These are phyloP conservation scores for Fukomys damarensis DNA, from an alignment of 2,113 vertebrate species.

Conservation along the genomic window DNA sequence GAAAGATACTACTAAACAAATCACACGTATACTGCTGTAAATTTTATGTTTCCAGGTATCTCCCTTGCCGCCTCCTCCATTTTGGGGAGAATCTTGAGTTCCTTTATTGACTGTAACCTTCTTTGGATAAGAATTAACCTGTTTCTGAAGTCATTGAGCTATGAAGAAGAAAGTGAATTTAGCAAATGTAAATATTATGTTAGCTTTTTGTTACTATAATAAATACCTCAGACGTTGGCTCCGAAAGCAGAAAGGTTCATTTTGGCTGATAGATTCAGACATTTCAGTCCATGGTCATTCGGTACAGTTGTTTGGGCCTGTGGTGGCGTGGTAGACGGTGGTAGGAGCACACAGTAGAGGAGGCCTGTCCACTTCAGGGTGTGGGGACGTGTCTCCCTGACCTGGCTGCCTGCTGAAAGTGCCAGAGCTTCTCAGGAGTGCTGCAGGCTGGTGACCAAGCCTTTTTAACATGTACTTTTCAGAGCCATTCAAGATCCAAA, in stretches of 20 bases:
- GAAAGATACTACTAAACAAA: background rate
- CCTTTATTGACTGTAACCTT: background rate
- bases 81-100: background rate
- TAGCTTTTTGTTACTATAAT: background rate
- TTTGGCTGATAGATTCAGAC: background rate
- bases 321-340: background rate
- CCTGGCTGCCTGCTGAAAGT: background rate
- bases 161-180: conserved; percentile 11
- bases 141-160: background rate
- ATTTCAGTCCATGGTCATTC: background rate
- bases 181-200: background rate
- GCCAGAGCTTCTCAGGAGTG: background rate
- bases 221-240: background rate
- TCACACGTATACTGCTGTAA: background rate
- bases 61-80: background rate
- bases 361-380: background rate
- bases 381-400: too few species aligned
- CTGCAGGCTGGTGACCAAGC: background rate
- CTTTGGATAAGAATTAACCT: background rate
- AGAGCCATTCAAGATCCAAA: background rate
- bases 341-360: background rate
- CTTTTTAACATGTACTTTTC: background rate
- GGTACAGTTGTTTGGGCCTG: background rate
- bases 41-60: background rate
- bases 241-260: background rate